A percentile compares a stretch with the other conserved stretches of the same genome.
Evolutionary conservation across 2,113 vertebrate genomes (phyloP).

Genomic region (Gobio gobio): DNA sequence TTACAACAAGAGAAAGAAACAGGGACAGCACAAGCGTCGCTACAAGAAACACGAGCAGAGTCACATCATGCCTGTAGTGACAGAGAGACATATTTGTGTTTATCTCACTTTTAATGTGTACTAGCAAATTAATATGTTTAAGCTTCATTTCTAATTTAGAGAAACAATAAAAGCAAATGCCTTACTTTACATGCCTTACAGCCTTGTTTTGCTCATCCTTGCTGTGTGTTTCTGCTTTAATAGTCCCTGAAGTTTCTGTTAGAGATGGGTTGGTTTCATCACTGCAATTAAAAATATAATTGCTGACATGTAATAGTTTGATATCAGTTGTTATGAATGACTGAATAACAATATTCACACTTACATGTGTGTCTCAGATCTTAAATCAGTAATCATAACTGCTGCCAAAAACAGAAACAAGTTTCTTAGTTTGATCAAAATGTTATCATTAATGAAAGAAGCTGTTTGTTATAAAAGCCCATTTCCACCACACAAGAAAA

Average conservation of each 20-base stretch:
- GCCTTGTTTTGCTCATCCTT: background rate
- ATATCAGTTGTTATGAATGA: background rate
- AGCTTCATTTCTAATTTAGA: background rate
- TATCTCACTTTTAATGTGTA: background rate
- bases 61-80: background rate
- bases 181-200: background rate
- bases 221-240: background rate
- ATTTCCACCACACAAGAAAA: too few relatives aligned
- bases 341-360: background rate
- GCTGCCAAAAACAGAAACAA: background rate
- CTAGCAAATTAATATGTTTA: background rate
- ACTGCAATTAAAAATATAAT: background rate
- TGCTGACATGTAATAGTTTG: background rate
- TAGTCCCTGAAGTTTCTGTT: background rate
- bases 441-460: background rate
- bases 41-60: background rate
- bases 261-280: background rate
- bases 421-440: background rate
- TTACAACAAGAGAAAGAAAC: background rate
- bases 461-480: too few relatives aligned
- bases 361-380: background rate
- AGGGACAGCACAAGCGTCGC: background rate
- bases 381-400: background rate
- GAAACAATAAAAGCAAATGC: background rate
- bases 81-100: background rate